A percentile compares a stretch with the other conserved stretches of the same genome.
Conservation (phyloP, 2,113 vertebrate genomes). For the Albula goreensis region DNA sequence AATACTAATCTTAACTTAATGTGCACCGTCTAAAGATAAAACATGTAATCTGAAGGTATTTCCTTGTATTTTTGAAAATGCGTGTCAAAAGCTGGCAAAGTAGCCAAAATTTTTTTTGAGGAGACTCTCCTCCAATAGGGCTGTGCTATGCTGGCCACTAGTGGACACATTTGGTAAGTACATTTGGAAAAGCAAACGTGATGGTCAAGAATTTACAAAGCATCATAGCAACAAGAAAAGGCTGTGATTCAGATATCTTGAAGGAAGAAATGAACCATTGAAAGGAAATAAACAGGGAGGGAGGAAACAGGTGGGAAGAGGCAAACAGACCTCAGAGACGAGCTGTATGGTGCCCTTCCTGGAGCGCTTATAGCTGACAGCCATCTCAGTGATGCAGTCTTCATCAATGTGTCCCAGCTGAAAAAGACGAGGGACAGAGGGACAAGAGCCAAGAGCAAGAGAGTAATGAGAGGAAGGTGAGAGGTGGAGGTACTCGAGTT, state of each 20-base stretch:
- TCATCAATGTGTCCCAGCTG: constrained; percentile 86
- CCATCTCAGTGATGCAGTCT: constrained; percentile 89
- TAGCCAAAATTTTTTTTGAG: not conserved
- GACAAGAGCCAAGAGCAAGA: not conserved
- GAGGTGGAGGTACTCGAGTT: not conserved
- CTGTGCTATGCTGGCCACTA: constrained; percentile 43
- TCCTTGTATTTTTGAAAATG: not conserved
- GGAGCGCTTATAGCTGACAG: constrained; percentile 77
- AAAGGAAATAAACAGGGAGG: not conserved
- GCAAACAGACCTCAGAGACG: constrained; percentile 75
- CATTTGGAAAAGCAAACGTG: not conserved
- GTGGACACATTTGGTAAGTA: constrained; percentile 14
- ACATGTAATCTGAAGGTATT: not conserved
- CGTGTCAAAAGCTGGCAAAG: not conserved
- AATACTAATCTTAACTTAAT: too few species aligned
- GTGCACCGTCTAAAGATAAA: too few species aligned
- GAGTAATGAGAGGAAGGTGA: not conserved
- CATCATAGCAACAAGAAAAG: not conserved
- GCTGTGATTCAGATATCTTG: not conserved
- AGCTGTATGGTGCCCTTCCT: constrained; percentile 71
- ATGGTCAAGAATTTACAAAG: not conserved
- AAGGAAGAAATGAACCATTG: not conserved
- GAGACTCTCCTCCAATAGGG: not conserved
- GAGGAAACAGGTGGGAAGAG: not conserved
- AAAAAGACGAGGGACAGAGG: not conserved